These are phyloP conservation scores for Colinus virginianus DNA, from an alignment of 2,113 vertebrate species.

Conservation along the genomic window DNA sequence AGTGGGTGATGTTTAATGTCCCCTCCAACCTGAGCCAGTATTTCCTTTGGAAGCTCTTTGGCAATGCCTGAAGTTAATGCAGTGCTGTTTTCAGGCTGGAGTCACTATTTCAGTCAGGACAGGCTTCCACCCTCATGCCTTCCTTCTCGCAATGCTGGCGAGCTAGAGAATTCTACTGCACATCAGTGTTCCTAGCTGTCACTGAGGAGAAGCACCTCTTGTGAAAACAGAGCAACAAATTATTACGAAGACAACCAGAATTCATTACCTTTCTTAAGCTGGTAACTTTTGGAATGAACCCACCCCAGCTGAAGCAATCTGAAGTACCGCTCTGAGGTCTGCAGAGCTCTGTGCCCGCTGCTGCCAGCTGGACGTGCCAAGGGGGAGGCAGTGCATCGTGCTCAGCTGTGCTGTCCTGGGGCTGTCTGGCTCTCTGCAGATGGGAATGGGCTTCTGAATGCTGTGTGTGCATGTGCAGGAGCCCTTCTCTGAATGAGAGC, in stretches of 20 bases:
- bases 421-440: background rate
- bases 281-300: background rate
- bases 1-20: too few species aligned
- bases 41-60: background rate
- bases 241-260: background rate
- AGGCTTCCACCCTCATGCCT: conserved; percentile 21
- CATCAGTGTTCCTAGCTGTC: background rate
- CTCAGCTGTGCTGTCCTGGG: background rate
- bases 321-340: background rate
- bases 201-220: background rate
- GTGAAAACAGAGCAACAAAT: background rate
- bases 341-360: background rate
- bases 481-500: background rate
- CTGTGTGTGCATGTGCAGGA: background rate
- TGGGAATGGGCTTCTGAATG: background rate
- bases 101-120: background rate
- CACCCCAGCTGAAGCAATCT: background rate
- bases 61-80: background rate
- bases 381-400: background rate
- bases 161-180: background rate
- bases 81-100: background rate
- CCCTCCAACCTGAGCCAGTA: background rate
- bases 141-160: background rate
- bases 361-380: background rate
- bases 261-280: background rate